These are phyloP conservation scores for Osedax fenrisi DNA, from an alignment of 2,888 invertebrate species.

Conservation along the genomic window DNA sequence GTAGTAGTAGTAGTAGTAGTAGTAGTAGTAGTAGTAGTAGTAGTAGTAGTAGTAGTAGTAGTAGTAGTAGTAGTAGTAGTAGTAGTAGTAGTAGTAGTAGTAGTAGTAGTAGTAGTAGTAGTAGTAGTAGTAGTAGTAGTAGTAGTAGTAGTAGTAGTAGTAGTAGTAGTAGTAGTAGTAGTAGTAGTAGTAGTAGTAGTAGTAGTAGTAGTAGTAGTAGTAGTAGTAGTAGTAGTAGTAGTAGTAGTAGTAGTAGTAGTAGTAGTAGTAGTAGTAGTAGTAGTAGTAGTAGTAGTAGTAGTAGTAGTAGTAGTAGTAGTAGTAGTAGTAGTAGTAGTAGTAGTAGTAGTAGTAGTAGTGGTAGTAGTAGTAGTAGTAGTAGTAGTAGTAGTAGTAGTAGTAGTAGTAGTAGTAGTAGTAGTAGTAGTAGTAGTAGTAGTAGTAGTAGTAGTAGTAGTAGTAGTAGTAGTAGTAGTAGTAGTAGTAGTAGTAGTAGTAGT, in stretches of 20 bases:
- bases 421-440: slow-evolving; percentile 26
- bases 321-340: background rate
- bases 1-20: slow-evolving; percentile 5
- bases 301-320: slow-evolving; percentile 1
- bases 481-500: slow-evolving; percentile 19
- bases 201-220: background rate
- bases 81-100: background rate
- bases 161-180: background rate
- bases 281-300: slow-evolving; percentile 23
- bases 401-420: slow-evolving; percentile 21
- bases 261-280: slow-evolving; percentile 5
- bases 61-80: background rate
- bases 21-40: background rate
- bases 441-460: slow-evolving; percentile 27
- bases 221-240: slow-evolving; percentile 3
- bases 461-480: slow-evolving; percentile 24
- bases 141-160: slow-evolving; percentile 5
- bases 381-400: slow-evolving; percentile 20
- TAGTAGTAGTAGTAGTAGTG: slow-evolving; percentile 23
- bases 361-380: slow-evolving; percentile 21
- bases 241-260: background rate
- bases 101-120: background rate
- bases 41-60: slow-evolving; percentile 4
- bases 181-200: slow-evolving; percentile 1
- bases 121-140: background rate